phyloP scores from a whole-genome alignment of 53 echinoderm and acorn worm genomes.

The Holothuria scabra region DNA sequence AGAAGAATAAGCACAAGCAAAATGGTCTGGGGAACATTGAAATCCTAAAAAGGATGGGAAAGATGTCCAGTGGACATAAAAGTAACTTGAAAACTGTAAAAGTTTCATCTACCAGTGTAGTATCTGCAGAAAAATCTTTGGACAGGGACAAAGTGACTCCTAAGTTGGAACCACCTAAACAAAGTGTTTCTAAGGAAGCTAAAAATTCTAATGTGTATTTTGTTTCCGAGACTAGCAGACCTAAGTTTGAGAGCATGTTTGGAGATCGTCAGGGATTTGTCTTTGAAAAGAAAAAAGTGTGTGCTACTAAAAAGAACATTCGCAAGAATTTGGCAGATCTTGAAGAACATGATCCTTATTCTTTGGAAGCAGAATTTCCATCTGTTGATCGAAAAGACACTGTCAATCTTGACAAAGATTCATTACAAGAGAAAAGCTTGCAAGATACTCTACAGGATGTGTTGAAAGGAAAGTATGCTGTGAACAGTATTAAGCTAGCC shows the following conservation, averaged over 20 bases:
- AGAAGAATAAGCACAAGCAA: constrained; percentile 66
- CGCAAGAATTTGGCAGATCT: constrained; percentile 17
- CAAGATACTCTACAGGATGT: background rate
- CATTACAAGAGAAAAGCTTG: background rate
- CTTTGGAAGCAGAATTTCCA: constrained; percentile 43
- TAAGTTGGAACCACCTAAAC: constrained; percentile 18
- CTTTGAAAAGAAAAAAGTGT: constrained; percentile 42
- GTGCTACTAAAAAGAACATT: constrained; percentile 39
- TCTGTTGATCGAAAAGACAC: constrained; percentile 24
- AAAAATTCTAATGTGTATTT: constrained; percentile 29
- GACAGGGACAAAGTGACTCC: constrained; percentile 1
- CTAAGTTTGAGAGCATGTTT: constrained; percentile 48
- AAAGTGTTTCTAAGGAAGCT: constrained; percentile 17
- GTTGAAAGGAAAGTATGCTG: background rate
- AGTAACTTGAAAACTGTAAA: background rate
- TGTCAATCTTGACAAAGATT: background rate
- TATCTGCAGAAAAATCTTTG: constrained; percentile 18
- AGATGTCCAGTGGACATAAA: constrained; percentile 54
- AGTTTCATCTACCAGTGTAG: background rate
- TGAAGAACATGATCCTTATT: constrained; percentile 38
- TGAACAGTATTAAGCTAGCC: constrained; percentile 25
- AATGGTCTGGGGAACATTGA: constrained; percentile 25
- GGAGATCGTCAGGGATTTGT: constrained; percentile 44
- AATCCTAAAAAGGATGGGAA: constrained; percentile 45
- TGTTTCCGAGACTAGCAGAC: constrained; percentile 24